Conservation (phyloP, 1,140 invertebrate genomes). For the Drosophila hydei region DNA sequence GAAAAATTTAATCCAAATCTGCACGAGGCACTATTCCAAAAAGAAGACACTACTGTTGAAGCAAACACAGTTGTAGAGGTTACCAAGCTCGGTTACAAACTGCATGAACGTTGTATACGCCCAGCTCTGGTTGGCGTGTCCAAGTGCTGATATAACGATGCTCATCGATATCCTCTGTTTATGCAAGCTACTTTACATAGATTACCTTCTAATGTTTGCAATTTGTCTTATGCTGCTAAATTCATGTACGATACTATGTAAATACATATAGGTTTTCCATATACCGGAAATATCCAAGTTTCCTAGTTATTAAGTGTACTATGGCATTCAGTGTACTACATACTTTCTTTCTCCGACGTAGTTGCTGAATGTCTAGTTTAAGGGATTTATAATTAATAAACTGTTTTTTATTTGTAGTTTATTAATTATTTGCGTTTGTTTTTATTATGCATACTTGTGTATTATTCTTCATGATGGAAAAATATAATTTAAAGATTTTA, state of each 20-base stretch:
- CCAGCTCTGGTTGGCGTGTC: slow-evolving; percentile 98
- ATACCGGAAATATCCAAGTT: slow-evolving; percentile 25
- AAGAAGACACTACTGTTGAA: slow-evolving; percentile 92
- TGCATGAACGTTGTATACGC: slow-evolving; percentile 96
- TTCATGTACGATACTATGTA: slow-evolving; percentile 63
- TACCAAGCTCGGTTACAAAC: slow-evolving; percentile 97
- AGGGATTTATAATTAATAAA: slow-evolving; percentile 61
- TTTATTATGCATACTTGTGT: too few relatives aligned
- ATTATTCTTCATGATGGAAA: too few relatives aligned
- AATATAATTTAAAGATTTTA: too few relatives aligned
- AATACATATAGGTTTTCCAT: slow-evolving; percentile 53
- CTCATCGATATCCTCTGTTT: background rate
- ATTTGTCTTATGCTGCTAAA: slow-evolving; percentile 71
- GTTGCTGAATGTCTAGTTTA: slow-evolving; percentile 42
- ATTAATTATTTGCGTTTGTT: too few relatives aligned
- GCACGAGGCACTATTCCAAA: slow-evolving; percentile 98
- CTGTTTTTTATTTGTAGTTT: too few relatives aligned
- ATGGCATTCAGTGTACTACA: slow-evolving; percentile 39
- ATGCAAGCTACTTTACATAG: slow-evolving; percentile 47
- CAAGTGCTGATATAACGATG: slow-evolving; percentile 84
- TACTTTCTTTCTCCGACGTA: slow-evolving; percentile 47
- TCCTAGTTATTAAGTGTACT: slow-evolving; percentile 59
- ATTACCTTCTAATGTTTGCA: slow-evolving; percentile 51
- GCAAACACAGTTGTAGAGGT: slow-evolving; percentile 95
- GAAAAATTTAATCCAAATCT: slow-evolving; percentile 98